These are phyloP conservation scores for Notodonta ziczac DNA, from an alignment of 2,888 invertebrate genomes.

Conservation along the genomic window DNA sequence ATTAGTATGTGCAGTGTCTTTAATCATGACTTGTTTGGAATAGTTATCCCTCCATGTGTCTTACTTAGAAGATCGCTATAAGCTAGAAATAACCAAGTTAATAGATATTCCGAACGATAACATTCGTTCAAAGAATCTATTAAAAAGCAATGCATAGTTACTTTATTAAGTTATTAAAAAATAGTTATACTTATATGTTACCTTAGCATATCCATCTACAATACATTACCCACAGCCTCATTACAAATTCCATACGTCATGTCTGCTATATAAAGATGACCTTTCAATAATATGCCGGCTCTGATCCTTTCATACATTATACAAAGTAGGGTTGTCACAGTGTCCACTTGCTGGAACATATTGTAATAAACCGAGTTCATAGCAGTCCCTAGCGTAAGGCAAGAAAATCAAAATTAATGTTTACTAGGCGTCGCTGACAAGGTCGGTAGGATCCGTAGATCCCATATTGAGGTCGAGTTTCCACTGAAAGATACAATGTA, in stretches of 20 bases:
- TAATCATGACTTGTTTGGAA: no score
- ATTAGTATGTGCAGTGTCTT: no score
- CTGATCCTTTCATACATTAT: constrained; percentile 2
- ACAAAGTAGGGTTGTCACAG: background rate
- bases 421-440: background rate
- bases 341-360: background rate
- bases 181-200: no score
- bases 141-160: no score
- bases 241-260: constrained; percentile 5
- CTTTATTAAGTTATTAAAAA: no score
- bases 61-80: no score
- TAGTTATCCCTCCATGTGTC: no score
- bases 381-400: background rate
- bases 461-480: background rate
- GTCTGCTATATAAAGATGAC: background rate
- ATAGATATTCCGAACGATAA: no score
- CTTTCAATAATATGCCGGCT: constrained; percentile 1
- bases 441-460: background rate
- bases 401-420: constrained; percentile 6
- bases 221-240: background rate
- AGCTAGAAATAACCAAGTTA: no score
- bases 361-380: constrained; percentile 1
- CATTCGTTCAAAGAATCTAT: no score
- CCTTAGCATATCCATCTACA: no score
- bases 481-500: background rate